A percentile compares a stretch with the other conserved stretches of the same genome.
Evolutionary conservation across 1,140 invertebrate species (phyloP).

Genomic region (Conus ventricosus): DNA sequence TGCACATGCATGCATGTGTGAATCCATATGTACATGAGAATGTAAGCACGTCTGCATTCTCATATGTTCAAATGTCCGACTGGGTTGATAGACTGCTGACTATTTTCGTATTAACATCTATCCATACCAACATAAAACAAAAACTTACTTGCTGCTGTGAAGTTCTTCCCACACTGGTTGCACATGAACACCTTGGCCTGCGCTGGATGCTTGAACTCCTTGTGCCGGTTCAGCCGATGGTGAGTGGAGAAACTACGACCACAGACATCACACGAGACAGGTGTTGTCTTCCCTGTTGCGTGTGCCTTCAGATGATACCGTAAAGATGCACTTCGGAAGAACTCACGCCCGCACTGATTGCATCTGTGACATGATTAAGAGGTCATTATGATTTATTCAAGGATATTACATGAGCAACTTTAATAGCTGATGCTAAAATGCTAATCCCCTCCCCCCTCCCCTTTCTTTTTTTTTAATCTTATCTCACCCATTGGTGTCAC

Average conservation of each 20-base stretch:
- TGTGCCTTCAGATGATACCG: slow-evolving; percentile 59
- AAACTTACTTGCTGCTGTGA: slow-evolving; percentile 58
- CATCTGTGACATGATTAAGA: slow-evolving; percentile 44
- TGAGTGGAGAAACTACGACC: slow-evolving; percentile 52
- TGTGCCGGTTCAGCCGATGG: slow-evolving; percentile 53
- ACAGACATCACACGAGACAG: slow-evolving; percentile 55
- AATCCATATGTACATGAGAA: not conserved
- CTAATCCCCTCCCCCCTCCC: no score
- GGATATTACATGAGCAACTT: no score
- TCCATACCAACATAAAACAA: not conserved
- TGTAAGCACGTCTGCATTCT: not conserved
- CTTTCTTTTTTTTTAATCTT: no score
- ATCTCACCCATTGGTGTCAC: no score
- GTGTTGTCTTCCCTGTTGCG: slow-evolving; percentile 51
- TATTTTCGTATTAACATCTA: not conserved
- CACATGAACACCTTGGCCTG: slow-evolving; percentile 52
- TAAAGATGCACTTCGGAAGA: slow-evolving; percentile 50
- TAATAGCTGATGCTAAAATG: no score
- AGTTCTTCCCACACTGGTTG: slow-evolving; percentile 55
- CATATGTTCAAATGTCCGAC: no score
- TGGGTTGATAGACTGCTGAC: not conserved
- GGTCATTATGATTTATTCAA: no score
- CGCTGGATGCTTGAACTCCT: slow-evolving; percentile 58
- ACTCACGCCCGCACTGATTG: slow-evolving; percentile 60
- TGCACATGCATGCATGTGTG: not conserved